phyloP scores from a whole-genome alignment of 2,888 invertebrate species.

The Tipula lateralis region DNA sequence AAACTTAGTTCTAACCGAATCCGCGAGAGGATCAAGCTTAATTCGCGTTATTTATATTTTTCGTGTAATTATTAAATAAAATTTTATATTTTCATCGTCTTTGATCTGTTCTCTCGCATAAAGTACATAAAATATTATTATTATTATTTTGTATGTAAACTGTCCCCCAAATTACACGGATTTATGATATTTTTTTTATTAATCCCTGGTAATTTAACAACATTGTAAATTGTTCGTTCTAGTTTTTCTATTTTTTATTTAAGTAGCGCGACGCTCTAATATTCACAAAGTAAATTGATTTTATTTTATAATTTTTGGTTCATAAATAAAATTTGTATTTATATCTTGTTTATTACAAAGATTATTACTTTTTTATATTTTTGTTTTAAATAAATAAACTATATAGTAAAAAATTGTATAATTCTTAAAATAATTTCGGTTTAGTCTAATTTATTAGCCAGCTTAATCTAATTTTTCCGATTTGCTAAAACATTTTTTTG shows the following conservation, averaged over 20 bases:
- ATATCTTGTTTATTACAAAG: background rate
- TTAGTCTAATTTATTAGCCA: background rate
- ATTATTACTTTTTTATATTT: background rate
- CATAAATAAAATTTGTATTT: background rate
- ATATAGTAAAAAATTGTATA: background rate
- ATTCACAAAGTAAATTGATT: background rate
- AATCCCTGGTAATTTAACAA: background rate
- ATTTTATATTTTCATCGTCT: background rate
- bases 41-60: background rate
- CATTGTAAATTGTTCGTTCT: conserved; percentile 26
- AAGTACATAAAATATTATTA: background rate
- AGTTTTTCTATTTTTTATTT: background rate
- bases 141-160: background rate
- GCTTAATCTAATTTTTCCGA: background rate
- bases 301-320: background rate
- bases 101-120: background rate
- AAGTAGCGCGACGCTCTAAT: background rate
- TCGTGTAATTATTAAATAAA: background rate
- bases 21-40: background rate
- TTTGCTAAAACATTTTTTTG: background rate
- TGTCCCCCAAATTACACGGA: background rate
- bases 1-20: background rate
- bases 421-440: background rate
- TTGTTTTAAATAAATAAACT: background rate
- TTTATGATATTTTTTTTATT: background rate